phyloP scores from a whole-genome alignment of 2,888 invertebrate species.

The Polia nebulosa region DNA sequence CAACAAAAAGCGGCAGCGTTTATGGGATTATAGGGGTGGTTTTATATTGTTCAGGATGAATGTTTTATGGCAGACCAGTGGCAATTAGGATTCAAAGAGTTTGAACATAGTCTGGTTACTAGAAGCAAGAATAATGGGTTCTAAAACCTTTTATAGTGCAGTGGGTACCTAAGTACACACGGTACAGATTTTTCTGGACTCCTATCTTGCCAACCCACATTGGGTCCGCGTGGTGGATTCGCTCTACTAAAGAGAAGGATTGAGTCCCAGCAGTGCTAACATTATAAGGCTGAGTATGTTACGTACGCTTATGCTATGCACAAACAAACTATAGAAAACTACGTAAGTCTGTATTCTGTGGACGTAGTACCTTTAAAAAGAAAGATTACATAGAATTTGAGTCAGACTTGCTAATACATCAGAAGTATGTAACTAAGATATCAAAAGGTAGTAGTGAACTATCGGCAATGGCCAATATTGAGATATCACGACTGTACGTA shows the following conservation, averaged over 20 bases:
- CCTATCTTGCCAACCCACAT: too few species aligned
- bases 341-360: too few species aligned
- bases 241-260: too few species aligned
- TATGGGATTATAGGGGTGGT: conserved; percentile 48
- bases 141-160: conserved; percentile 12
- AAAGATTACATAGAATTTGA: background rate
- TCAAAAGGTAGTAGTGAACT: conserved; percentile 34
- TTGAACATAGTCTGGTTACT: conserved; percentile 14
- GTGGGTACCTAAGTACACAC: background rate
- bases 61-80: conserved; percentile 18
- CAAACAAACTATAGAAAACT: too few species aligned
- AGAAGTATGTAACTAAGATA: conserved; percentile 55
- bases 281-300: too few species aligned
- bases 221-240: too few species aligned
- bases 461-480: conserved; percentile 41
- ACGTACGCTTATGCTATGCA: too few species aligned
- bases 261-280: too few species aligned
- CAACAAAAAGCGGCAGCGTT: conserved; percentile 53
- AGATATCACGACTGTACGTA: conserved; percentile 45
- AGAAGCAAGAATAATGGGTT: conserved; percentile 22
- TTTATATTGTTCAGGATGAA: background rate
- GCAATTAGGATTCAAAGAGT: conserved; percentile 30
- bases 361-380: too few species aligned
- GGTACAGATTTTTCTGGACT: too few species aligned
- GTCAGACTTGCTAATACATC: conserved; percentile 13